These are phyloP conservation scores for Plemyria rubiginata DNA, from an alignment of 2,888 invertebrate species.

Conservation along the genomic window DNA sequence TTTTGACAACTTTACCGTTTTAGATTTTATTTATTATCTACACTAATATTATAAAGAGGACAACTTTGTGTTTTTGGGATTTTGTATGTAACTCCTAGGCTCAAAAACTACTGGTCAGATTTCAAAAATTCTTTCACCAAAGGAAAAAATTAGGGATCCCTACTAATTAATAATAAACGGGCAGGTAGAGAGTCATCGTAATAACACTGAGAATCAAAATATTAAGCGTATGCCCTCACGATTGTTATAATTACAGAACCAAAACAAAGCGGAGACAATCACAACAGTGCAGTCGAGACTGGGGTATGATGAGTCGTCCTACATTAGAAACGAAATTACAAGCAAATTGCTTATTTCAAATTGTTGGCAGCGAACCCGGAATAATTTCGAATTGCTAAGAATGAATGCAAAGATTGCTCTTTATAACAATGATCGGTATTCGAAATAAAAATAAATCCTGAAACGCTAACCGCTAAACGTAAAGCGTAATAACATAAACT, in stretches of 20 bases:
- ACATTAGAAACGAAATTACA: conserved; percentile 24
- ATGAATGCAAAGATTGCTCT: conserved; percentile 3
- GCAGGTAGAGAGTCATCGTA: conserved; percentile 12
- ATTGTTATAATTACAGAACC: conserved; percentile 37
- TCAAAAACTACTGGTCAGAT: too few species aligned
- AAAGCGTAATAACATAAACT: too few species aligned
- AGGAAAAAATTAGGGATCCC: too few species aligned
- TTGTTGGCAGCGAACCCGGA: conserved; percentile 37
- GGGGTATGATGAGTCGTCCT: conserved; percentile 26
- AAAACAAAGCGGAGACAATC: conserved; percentile 35
- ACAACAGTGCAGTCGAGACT: conserved; percentile 35
- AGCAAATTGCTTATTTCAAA: conserved; percentile 22
- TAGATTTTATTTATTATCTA: too few species aligned
- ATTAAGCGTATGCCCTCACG: background rate
- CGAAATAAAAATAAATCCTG: background rate
- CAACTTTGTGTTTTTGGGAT: too few species aligned
- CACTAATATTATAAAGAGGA: too few species aligned
- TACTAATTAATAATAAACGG: too few species aligned
- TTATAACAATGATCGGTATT: background rate
- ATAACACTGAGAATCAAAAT: conserved; percentile 17
- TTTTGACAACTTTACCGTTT: too few species aligned
- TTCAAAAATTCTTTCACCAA: too few species aligned
- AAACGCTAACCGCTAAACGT: conserved; percentile 1
- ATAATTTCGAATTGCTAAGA: conserved; percentile 23
- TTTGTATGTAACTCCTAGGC: too few species aligned